A percentile compares a stretch with the other conserved stretches of the same genome.
These are phyloP conservation scores for Dryadula phaetusa DNA, from an alignment of 2,888 invertebrate species.

Conservation along the genomic window DNA sequence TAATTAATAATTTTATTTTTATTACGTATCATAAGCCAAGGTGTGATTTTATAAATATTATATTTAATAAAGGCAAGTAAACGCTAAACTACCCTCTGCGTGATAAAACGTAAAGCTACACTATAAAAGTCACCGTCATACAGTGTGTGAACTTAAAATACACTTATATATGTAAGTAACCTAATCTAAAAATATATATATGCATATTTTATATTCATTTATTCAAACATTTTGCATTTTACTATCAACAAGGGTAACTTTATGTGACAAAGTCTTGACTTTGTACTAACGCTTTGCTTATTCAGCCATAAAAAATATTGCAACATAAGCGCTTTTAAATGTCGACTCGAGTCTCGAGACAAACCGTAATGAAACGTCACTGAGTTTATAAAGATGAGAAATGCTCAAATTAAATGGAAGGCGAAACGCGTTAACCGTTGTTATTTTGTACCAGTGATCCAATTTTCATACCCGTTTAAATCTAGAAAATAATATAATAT, in stretches of 20 bases:
- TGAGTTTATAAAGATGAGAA: slow-evolving; percentile 12
- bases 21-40: no score
- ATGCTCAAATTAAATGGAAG: slow-evolving; percentile 8
- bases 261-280: slow-evolving; percentile 3
- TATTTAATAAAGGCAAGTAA: no score
- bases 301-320: slow-evolving; percentile 10
- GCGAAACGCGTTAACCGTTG: neutral
- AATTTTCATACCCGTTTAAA: neutral
- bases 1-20: no score
- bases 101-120: no score
- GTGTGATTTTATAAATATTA: no score
- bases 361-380: slow-evolving; percentile 21
- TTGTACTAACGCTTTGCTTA: slow-evolving; percentile 8
- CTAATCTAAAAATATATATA: no score
- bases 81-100: no score
- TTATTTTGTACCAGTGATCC: neutral
- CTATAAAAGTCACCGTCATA: no score
- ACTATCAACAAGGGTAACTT: slow-evolving; percentile 6
- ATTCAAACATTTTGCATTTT: slow-evolving; percentile 25
- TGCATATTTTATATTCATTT: neutral
- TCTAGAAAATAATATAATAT: no score
- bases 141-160: no score
- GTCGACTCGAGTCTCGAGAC: slow-evolving; percentile 6
- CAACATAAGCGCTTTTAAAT: slow-evolving; percentile 7
- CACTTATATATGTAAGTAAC: no score